Base-by-base conservation (phyloP, 2,888 invertebrate species). In the Mythimna vitellina region DNA sequence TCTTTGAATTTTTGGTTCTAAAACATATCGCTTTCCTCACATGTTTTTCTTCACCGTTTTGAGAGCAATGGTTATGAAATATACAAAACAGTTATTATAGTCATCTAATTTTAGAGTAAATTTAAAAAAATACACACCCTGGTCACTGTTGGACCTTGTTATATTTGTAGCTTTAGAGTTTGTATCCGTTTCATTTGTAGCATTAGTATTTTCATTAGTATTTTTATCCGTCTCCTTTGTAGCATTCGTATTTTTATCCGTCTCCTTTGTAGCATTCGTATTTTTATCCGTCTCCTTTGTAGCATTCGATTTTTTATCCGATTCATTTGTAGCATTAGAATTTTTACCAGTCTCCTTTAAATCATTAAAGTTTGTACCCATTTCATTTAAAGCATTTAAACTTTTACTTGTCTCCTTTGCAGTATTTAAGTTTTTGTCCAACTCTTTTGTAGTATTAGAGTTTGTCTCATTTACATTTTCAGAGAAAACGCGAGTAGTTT, bases 101-200 rank as follows among this genome's bases (percentile, higher is more conserved):
- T 35, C 9, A 35, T 8, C 9, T 35, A 1, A 35, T 35, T 35
- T 35, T 35, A 9, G 9, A 1, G 20, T 17, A 46, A 46, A 46
- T 46, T 46, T 17, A 46, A 8, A 29, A 56, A 20, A n/a, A 42
- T 58, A 71, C 70, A 42, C 20, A 71, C 70, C 51, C 0, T 58
- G 38, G 8, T 42, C 29, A 57, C 20, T 29, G 42, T 14, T 12
- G 38, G 49, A 14, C 5, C 51, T 42, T 17, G 22, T 58, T 14
- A 7, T 14, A 58, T 14, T 35, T 25, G 35, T 20, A 10, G 7
- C 22, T 3, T 6, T 9, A 17, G 22, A 1, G 6, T 66, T 12
- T 42, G n/a, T 17, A 22, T 1, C 14, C 9, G 42, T n/a, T 12
- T 10, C 5, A 12, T 60, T 32, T 60, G 17, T 22, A 5, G 4